Percentiles rank a stretch among this genome's conserved stretches.
Conservation (phyloP, 2,888 invertebrate species). For the Bembecia ichneumoniformis region DNA sequence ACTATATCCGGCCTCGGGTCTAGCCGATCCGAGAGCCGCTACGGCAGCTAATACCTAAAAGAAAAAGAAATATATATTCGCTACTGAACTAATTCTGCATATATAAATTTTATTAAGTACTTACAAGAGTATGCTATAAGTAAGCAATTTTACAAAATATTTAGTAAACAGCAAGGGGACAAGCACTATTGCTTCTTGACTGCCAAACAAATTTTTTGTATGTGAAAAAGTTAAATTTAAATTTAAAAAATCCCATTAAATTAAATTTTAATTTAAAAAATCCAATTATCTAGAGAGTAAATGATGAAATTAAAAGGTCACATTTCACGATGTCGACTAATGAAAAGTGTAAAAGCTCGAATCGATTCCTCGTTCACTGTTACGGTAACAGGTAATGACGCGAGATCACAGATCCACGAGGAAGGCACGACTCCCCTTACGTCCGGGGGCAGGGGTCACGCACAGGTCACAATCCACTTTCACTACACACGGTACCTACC, state of each 20-base stretch:
- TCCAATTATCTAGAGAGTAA: too few relatives aligned
- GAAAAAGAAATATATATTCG: constrained; percentile 20
- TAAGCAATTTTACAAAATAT: too few relatives aligned
- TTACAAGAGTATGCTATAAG: too few relatives aligned
- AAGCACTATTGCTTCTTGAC: too few relatives aligned
- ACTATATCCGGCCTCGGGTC: constrained; percentile 76
- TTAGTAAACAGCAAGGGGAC: too few relatives aligned
- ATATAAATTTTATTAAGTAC: constrained; percentile 6
- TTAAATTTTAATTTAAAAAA: too few relatives aligned
- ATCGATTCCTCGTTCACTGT: background rate
- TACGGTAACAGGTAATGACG: background rate
- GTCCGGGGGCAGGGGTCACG: constrained; percentile 40
- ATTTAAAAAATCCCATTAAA: too few relatives aligned
- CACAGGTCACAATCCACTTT: constrained; percentile 66
- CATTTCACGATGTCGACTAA: background rate
- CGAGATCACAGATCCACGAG: constrained; percentile 38
- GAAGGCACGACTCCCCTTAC: constrained; percentile 30
- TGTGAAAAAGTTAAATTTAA: too few relatives aligned
- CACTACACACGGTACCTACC: constrained; percentile 66
- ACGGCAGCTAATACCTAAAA: constrained; percentile 66
- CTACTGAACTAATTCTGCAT: background rate
- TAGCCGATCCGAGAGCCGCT: constrained; percentile 70
- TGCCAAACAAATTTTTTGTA: too few relatives aligned
- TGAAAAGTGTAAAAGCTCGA: too few relatives aligned
- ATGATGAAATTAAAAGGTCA: background rate